Base-by-base conservation (phyloP, 2,113 vertebrate species). In the Myodes glareolus region DNA sequence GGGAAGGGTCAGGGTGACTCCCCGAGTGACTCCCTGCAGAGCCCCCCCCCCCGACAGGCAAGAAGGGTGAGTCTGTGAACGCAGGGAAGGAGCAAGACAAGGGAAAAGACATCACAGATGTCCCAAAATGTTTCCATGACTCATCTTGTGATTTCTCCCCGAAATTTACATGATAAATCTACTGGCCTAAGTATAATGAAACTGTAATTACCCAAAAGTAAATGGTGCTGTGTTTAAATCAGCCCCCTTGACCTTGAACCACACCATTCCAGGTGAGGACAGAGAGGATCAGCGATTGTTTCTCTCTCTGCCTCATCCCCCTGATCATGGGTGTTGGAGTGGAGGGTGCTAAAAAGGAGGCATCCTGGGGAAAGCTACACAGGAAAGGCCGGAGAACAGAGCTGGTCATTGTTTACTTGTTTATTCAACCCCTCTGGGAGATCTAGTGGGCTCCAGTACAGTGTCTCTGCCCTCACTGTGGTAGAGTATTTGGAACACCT, bases 41-140 rank as follows among this genome's bases (percentile, higher is more conserved):
- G 89, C 19, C 75, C 78, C 19, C 75, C 78, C 58, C 72, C 31
- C 31, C 94, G 97, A 95, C 96, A 96, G 39, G 75, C 94, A 81
- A 96, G 88, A 77, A 93, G 96, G 95, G 91, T 47, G 96, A 92
- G 58, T 93, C 96, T 72, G 33, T 47, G 95, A 88, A 95, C 90
- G 84, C 29, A 80, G 88, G 90, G 85, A 97, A 93, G 87, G 31
- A 92, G 86, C 93, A 93, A 98, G 95, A 90, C 94, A 90, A 97
- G 92, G 91, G 6, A 31, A 95, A 81, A 92, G 97, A 97, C 94
- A 78, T 96, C 90, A 94, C 96, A 96, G 82, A 96, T 97, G 96
- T 98, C 97, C 96, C 82, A 92, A 94, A 47, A 50, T 91, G 27
- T 98, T 98, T 97, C 96, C 96, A 96, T 97, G 94, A 96, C 89